A percentile compares a stretch with the other conserved stretches of the same genome.
Evolutionary conservation across 2,888 invertebrate species (phyloP).

Genomic region (Meta bourneti): DNA sequence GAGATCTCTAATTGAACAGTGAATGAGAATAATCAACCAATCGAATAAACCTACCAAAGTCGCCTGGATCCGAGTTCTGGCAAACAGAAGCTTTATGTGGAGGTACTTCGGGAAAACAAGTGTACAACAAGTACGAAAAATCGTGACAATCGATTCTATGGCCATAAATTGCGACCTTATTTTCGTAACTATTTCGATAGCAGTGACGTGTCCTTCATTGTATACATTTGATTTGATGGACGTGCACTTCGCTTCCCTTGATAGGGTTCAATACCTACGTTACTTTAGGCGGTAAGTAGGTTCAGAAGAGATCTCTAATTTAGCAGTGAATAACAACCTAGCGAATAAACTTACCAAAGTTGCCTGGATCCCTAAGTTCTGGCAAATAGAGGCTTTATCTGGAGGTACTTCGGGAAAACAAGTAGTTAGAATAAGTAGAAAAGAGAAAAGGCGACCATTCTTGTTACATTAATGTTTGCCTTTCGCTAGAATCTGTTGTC

Average conservation of each 20-base stretch:
- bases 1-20: not conserved
- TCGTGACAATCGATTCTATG: no score
- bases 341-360: constrained; percentile 58
- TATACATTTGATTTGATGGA: no score
- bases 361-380: constrained; percentile 37
- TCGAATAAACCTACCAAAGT: constrained; percentile 54
- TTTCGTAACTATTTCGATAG: no score
- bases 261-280: not conserved
- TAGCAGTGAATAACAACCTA: constrained; percentile 13
- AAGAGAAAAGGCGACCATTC: constrained; percentile 66
- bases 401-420: constrained; percentile 63
- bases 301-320: not conserved
- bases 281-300: not conserved
- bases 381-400: constrained; percentile 57
- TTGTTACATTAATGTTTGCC: constrained; percentile 76
- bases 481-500: constrained; percentile 71
- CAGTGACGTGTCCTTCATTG: no score
- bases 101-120: constrained; percentile 67
- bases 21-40: constrained; percentile 36
- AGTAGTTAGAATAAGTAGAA: constrained; percentile 68
- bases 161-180: no score
- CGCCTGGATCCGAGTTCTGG: constrained; percentile 37
- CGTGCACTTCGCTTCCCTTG: no score
- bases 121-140: constrained; percentile 62
- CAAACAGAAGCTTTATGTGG: constrained; percentile 52